phyloP scores from a whole-genome alignment of 2,888 invertebrate genomes.

The Siphlonurus alternatus region DNA sequence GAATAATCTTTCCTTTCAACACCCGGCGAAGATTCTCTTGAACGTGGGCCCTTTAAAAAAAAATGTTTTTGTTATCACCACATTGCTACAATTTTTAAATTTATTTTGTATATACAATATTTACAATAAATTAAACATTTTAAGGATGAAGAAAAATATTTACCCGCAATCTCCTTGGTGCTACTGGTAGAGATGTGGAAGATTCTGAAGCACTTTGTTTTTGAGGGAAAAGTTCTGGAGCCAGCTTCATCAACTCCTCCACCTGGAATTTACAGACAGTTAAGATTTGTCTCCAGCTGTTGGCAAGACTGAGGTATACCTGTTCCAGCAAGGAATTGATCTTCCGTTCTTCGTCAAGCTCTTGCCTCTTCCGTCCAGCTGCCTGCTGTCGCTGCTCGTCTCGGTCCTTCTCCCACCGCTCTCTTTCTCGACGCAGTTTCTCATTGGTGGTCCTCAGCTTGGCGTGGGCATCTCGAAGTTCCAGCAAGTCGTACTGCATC shows the following conservation, averaged over 20 bases:
- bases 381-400: conserved; percentile 36
- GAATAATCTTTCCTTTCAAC: conserved; percentile 17
- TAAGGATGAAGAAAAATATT: no score
- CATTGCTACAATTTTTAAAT: no score
- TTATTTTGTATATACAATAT: no score
- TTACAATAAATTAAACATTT: no score
- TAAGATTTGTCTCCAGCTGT: no score
- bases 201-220: conserved; percentile 29
- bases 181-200: conserved; percentile 43
- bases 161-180: no score
- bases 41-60: conserved; percentile 40
- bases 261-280: no score
- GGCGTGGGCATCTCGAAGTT: conserved; percentile 79
- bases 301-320: no score
- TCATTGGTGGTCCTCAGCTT: conserved; percentile 82
- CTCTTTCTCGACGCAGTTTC: conserved; percentile 72
- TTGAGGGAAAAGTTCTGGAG: conserved; percentile 43
- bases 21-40: conserved; percentile 51
- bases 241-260: conserved; percentile 59
- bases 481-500: conserved; percentile 73
- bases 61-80: conserved; percentile 9
- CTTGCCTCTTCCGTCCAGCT: conserved; percentile 30
- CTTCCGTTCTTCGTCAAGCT: conserved; percentile 53
- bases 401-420: conserved; percentile 65
- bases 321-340: conserved; percentile 56